Evolutionary conservation across 2,888 invertebrate species (phyloP).

Genomic region (Pristionchus mayeri): DNA sequence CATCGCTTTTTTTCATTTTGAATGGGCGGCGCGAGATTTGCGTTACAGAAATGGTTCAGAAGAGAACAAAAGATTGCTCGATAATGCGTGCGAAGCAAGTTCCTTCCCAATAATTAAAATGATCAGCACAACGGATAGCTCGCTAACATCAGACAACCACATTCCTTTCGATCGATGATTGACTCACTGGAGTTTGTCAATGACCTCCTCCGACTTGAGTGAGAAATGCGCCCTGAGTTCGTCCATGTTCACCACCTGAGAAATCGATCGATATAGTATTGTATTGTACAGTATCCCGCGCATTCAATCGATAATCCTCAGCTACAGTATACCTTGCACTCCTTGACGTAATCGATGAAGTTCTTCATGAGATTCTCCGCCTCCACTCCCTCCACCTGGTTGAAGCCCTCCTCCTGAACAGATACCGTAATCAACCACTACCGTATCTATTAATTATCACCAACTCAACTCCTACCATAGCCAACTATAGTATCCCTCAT

Average conservation of each 20-base stretch:
- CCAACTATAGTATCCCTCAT: background rate
- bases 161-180: no score
- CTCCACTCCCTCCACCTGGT: slow-evolving; percentile 71
- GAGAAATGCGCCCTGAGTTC: slow-evolving; percentile 73
- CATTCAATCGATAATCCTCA: background rate
- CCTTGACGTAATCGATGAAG: slow-evolving; percentile 73
- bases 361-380: slow-evolving; percentile 69
- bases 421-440: background rate
- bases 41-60: no score
- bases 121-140: no score
- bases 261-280: background rate
- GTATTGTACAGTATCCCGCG: background rate
- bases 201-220: slow-evolving; percentile 37
- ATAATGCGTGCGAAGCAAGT: no score
- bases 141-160: no score
- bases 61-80: no score
- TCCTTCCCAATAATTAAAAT: no score
- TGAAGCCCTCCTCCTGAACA: slow-evolving; percentile 70
- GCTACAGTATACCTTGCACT: slow-evolving; percentile 62
- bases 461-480: slow-evolving; percentile 1
- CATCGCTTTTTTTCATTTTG: no score
- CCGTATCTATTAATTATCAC: background rate
- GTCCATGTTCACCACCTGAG: slow-evolving; percentile 75
- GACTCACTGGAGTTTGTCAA: slow-evolving; percentile 12
- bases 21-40: no score